Conservation (phyloP, 2,888 invertebrate species). For the Theretra japonica region DNA sequence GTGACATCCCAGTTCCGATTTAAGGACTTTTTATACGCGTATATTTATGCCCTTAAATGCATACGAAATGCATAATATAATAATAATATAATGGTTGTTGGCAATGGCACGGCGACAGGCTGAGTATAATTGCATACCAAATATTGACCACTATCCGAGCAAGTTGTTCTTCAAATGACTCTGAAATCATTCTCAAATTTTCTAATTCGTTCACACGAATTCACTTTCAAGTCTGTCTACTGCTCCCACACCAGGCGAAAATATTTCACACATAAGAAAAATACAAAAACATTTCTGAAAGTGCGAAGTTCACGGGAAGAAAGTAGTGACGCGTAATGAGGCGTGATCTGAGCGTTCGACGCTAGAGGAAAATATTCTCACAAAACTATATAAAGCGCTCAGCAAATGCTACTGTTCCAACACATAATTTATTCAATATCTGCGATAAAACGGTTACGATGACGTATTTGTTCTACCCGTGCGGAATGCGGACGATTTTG, state of each 20-base stretch:
- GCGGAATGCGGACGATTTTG: neutral
- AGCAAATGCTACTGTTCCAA: slow-evolving; percentile 1
- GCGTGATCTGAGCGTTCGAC: neutral
- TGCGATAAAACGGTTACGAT: neutral
- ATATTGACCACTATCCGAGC: no score
- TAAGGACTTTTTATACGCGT: no score
- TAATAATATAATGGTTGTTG: no score
- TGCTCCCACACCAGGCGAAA: neutral
- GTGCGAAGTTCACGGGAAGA: slow-evolving; percentile 16
- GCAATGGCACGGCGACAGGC: no score
- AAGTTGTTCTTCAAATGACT: no score
- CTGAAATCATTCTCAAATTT: no score
- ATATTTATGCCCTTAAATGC: no score
- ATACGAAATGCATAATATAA: no score
- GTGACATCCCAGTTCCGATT: no score
- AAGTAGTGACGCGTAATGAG: slow-evolving; percentile 12
- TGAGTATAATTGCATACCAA: no score
- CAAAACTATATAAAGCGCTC: slow-evolving; percentile 7
- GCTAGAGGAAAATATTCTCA: neutral
- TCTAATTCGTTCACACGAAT: no score
- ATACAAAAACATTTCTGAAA: slow-evolving; percentile 4
- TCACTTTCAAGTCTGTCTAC: no score
- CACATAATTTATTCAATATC: slow-evolving; percentile 22
- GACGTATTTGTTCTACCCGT: neutral
- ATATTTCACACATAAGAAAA: neutral